These are phyloP conservation scores for Echinops telfairi DNA, from an alignment of 2,113 vertebrate genomes.

Conservation along the genomic window DNA sequence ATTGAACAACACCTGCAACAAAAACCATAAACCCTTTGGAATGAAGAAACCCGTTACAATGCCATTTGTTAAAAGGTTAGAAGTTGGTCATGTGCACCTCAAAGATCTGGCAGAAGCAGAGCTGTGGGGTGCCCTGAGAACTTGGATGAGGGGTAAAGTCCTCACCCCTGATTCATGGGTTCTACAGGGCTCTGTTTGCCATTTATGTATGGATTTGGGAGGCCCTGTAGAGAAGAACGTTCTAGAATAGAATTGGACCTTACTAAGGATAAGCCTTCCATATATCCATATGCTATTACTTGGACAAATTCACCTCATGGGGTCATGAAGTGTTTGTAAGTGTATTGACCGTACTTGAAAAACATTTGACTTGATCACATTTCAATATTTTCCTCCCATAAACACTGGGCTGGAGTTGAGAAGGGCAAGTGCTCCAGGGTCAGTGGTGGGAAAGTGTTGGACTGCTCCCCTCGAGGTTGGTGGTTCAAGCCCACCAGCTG, in stretches of 20 bases:
- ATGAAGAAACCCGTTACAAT: not conserved
- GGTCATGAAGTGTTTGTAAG: not conserved
- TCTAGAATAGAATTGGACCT: not conserved
- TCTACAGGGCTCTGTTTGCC: not conserved
- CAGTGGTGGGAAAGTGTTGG: no score
- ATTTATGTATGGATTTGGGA: not conserved
- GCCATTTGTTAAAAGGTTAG: not conserved
- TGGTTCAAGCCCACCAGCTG: no score
- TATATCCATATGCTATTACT: not conserved
- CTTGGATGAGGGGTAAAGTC: not conserved
- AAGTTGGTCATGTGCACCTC: not conserved
- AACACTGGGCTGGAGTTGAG: not conserved
- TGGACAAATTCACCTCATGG: constrained; percentile 7
- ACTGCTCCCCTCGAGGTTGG: no score
- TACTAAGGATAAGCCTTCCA: not conserved
- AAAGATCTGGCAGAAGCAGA: not conserved
- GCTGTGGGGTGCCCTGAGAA: not conserved
- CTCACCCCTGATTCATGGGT: not conserved
- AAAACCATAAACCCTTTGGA: not conserved
- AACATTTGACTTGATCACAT: not conserved
- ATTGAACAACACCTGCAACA: not conserved
- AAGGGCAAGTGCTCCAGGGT: not conserved
- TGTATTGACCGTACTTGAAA: not conserved
- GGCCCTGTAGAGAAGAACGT: not conserved
- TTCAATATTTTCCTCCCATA: not conserved